phyloP scores from a whole-genome alignment of 1,140 invertebrate genomes.

The Apis dorsata region DNA sequence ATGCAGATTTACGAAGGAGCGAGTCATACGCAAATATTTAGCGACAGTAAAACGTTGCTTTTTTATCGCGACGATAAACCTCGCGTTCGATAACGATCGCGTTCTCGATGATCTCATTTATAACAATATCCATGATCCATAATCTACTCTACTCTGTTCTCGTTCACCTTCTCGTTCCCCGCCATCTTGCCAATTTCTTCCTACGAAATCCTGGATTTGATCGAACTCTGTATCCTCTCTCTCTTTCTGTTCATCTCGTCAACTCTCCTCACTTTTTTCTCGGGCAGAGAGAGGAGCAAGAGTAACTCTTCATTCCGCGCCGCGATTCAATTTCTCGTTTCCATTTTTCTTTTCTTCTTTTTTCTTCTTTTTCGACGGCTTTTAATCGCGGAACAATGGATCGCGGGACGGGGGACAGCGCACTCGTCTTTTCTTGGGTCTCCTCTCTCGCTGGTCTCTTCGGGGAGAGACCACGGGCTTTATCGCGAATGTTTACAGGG shows the following conservation, averaged over 20 bases:
- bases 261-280: not conserved
- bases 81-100: conserved; percentile 26
- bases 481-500: conserved; percentile 67
- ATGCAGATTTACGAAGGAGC: conserved; percentile 45
- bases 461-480: conserved; percentile 40
- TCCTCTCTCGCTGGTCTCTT: conserved; percentile 12
- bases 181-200: not conserved
- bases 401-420: not conserved
- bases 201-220: conserved; percentile 19
- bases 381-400: conserved; percentile 57
- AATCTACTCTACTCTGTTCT: not conserved
- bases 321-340: conserved; percentile 41
- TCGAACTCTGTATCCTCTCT: conserved; percentile 11
- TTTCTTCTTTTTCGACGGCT: not conserved
- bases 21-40: conserved; percentile 36
- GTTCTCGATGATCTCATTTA: not conserved
- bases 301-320: not conserved
- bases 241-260: conserved; percentile 6
- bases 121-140: not conserved
- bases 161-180: not conserved
- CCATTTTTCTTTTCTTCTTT: not conserved
- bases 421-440: conserved; percentile 50
- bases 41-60: conserved; percentile 7
- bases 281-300: too few species aligned
- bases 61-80: conserved; percentile 34